Base-by-base conservation (phyloP, 1,140 invertebrate species). In the Ooceraea biroi region DNA sequence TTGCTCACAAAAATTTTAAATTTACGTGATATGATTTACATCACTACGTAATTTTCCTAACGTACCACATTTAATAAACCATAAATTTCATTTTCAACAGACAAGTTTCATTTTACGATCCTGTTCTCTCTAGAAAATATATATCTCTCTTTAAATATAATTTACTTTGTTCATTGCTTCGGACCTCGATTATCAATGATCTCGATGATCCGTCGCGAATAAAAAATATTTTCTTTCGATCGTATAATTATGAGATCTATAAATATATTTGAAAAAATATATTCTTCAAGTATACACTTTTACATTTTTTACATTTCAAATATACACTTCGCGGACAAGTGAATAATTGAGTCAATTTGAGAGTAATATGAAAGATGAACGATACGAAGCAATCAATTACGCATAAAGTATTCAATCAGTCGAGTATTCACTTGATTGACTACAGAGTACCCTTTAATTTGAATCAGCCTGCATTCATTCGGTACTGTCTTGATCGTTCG, bases 401-500 rank as follows among this genome's bases (percentile, higher is more conserved):
- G 17, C 41, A n/a, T 52, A 12, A 68, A 68, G 17, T 50, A 76
- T 65, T 36, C 25, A n/a, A 55, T 69, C 1, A 52, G 10, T 44
- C 1, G 14, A 17, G 11, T 30, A 78, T 78, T 78, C 50, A 44
- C 7, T 78, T 36, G 5, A 14, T 30, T 25, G 17, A 7, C 3
- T 27, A 44, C 22, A 4, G 12, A 19, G 17, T 69, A 55, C 8
- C 12, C 25, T 30, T 0, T 46, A 69, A 80, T 80, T 57, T 71
- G 30, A 57, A 80, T 80, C 65, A 71, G 14, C 22, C 17, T 19
- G 30, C 41, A 80, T 71, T 80, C 50, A 57, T 58, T 36, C 76
- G 44, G n/a, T n/a, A 55, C n/a, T n/a, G 30, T 36, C 44, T 77
- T 44, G 44, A 52, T 68, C 48, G 17, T 8, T 11, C 22, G 10